These are phyloP conservation scores for Ectemnius lituratus DNA, from an alignment of 2,888 invertebrate genomes.

Conservation along the genomic window DNA sequence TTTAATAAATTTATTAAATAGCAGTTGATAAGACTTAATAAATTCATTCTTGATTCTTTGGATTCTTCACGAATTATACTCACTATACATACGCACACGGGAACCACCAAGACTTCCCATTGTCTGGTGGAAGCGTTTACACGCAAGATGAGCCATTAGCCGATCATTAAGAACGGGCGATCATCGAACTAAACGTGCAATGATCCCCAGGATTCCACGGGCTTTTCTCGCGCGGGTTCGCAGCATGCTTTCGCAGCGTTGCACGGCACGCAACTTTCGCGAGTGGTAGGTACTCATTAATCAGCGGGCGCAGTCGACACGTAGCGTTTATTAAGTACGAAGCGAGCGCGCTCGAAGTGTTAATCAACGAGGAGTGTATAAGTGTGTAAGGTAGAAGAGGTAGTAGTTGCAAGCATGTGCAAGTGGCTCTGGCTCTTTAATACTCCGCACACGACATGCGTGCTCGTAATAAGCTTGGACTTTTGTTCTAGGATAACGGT, in stretches of 20 bases:
- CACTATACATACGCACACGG: too few species aligned
- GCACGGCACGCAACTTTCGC: slow-evolving; percentile 40
- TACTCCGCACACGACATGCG: slow-evolving; percentile 44
- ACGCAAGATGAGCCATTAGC: too few species aligned
- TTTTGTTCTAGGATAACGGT: slow-evolving; percentile 49
- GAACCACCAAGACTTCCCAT: too few species aligned
- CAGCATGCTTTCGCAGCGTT: background rate
- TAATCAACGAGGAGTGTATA: slow-evolving; percentile 45
- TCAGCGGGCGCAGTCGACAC: slow-evolving; percentile 55
- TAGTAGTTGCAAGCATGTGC: too few species aligned
- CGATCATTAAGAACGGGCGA: too few species aligned
- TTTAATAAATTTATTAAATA: too few species aligned
- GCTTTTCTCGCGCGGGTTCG: background rate
- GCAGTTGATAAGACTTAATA: too few species aligned
- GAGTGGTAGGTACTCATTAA: slow-evolving; percentile 54
- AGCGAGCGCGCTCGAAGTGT: slow-evolving; percentile 39
- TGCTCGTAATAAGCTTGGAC: slow-evolving; percentile 51
- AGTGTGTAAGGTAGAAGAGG: too few species aligned
- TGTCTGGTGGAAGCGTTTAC: too few species aligned
- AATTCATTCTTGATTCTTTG: too few species aligned
- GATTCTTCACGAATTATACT: too few species aligned
- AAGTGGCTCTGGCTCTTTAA: slow-evolving; percentile 39
- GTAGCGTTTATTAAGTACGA: slow-evolving; percentile 57
- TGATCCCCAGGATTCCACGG: slow-evolving; percentile 6
- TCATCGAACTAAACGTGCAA: slow-evolving; percentile 1